These are phyloP conservation scores for Chauna torquata DNA, from an alignment of 2,113 vertebrate genomes.

Conservation along the genomic window DNA sequence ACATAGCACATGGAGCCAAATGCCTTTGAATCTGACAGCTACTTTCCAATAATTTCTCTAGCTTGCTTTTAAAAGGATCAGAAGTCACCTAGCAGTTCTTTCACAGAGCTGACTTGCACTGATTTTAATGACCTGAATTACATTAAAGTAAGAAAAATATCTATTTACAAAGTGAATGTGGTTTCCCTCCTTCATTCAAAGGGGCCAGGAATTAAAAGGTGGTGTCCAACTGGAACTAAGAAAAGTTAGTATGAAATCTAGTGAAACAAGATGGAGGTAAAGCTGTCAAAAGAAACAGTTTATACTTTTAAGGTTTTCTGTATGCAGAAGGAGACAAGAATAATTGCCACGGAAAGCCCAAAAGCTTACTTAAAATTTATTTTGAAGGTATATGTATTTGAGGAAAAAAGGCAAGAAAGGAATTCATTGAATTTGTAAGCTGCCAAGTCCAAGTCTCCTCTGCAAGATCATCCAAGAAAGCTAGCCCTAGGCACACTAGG, in stretches of 20 bases:
- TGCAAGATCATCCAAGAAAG: slow-evolving; percentile 32
- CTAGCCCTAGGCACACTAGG: not conserved
- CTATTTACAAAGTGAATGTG: not conserved
- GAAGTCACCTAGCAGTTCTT: not conserved
- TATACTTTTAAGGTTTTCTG: not conserved
- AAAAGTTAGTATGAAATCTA: not conserved
- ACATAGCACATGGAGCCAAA: not conserved
- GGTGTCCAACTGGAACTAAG: not conserved
- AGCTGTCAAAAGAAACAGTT: slow-evolving; percentile 26
- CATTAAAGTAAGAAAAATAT: not conserved
- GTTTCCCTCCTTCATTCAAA: not conserved
- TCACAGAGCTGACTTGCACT: not conserved
- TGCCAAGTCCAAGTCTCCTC: not conserved
- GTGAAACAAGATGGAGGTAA: not conserved
- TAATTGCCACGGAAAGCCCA: not conserved
- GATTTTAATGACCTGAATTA: not conserved
- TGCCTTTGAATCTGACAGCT: not conserved
- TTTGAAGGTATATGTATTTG: not conserved
- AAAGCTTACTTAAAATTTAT: slow-evolving; percentile 6
- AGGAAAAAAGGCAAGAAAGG: not conserved
- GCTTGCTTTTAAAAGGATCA: not conserved
- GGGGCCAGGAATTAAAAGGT: not conserved
- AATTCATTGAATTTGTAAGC: not conserved
- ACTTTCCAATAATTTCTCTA: not conserved
- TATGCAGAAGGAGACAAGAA: not conserved